Percentiles rank a stretch among this genome's conserved stretches.
Evolutionary conservation across 2,888 invertebrate genomes (phyloP).

Genomic region (Germaria angustata): DNA sequence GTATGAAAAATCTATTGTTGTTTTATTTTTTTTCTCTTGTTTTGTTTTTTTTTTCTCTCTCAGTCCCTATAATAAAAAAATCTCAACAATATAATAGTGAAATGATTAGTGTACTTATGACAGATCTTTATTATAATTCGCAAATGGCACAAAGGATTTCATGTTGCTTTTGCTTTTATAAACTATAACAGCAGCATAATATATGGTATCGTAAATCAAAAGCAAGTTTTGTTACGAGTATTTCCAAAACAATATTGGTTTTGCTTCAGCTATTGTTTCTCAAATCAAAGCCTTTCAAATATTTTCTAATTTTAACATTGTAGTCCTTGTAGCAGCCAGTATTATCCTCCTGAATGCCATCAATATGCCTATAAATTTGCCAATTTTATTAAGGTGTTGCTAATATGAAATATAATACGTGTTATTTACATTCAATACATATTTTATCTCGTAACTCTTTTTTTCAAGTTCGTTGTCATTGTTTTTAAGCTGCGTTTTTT

Average conservation of each 20-base stretch:
- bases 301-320: slow-evolving; percentile 18
- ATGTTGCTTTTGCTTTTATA: too few relatives aligned
- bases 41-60: slow-evolving; percentile 1
- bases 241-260: slow-evolving; percentile 16
- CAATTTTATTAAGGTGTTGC: slow-evolving; percentile 24
- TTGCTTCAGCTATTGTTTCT: slow-evolving; percentile 32
- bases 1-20: slow-evolving; percentile 9
- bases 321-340: slow-evolving; percentile 7
- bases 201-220: slow-evolving; percentile 33
- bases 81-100: slow-evolving; percentile 32
- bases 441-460: slow-evolving; percentile 6
- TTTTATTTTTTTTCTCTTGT: slow-evolving; percentile 20
- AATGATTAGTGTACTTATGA: slow-evolving; percentile 42
- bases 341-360: neutral
- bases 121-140: slow-evolving; percentile 26
- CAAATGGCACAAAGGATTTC: neutral
- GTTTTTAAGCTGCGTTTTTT: slow-evolving; percentile 13
- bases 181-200: neutral
- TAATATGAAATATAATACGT: slow-evolving; percentile 14
- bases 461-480: neutral
- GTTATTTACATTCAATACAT: neutral
- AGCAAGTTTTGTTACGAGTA: neutral
- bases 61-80: neutral
- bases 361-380: slow-evolving; percentile 32
- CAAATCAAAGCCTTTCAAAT: slow-evolving; percentile 26